Conservation (phyloP, 2,888 invertebrate genomes). For the Ectemnius cavifrons region DNA sequence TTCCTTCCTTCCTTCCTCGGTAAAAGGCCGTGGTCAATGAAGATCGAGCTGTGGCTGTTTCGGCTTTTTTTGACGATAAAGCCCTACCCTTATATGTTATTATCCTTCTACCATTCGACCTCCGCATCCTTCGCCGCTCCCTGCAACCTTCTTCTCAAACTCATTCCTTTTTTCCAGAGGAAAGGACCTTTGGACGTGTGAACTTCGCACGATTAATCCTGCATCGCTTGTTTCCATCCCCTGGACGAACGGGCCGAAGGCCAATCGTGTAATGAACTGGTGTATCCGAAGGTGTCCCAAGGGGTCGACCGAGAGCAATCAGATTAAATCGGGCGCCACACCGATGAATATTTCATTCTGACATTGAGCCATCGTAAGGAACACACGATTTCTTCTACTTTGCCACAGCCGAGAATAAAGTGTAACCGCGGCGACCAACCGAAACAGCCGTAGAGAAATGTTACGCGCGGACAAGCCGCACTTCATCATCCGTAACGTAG, state of each 20-base stretch:
- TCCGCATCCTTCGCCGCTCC: background rate
- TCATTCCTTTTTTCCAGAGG: background rate
- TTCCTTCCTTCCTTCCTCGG: background rate
- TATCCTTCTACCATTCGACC: background rate
- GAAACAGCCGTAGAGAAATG: no score
- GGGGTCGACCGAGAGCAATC: slow-evolving; percentile 1
- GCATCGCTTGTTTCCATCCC: background rate
- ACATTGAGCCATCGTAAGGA: background rate
- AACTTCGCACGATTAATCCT: slow-evolving; percentile 31
- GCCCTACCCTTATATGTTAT: background rate
- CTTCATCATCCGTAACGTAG: no score
- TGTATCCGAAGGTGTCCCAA: slow-evolving; percentile 9
- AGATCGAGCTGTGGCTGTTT: background rate
- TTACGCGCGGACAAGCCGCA: no score
- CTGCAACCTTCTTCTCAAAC: background rate
- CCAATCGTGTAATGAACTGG: slow-evolving; percentile 32
- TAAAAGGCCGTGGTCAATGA: background rate
- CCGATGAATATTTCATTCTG: slow-evolving; percentile 2
- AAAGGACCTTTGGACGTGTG: slow-evolving; percentile 5
- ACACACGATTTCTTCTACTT: slow-evolving; percentile 5
- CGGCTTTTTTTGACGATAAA: background rate
- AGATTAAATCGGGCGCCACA: background rate
- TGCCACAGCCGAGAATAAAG: background rate
- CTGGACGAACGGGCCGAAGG: background rate
- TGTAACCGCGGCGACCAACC: no score